Evolutionary conservation across 1,140 invertebrate species (phyloP).

Genomic region (Procambarus clarkii): DNA sequence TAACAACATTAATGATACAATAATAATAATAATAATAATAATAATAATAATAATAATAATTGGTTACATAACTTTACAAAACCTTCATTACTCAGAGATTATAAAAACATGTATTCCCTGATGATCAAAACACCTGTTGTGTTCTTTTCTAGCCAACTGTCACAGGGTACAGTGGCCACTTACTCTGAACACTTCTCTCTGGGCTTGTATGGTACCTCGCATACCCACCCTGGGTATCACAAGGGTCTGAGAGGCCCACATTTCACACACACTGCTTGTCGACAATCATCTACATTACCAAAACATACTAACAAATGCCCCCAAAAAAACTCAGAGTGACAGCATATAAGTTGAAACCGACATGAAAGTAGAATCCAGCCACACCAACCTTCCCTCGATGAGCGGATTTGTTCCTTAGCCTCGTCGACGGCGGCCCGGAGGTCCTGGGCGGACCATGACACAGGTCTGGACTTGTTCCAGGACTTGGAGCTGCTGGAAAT

Average conservation of each 20-base stretch:
- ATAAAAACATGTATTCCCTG: no score
- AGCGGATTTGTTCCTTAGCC: conserved; percentile 67
- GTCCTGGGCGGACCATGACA: conserved; percentile 72
- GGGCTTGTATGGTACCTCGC: background rate
- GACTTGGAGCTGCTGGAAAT: conserved; percentile 27
- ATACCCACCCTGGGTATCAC: background rate
- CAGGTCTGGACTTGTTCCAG: conserved; percentile 60
- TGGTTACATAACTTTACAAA: no score
- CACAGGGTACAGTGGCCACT: conserved; percentile 23
- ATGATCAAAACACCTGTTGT: background rate
- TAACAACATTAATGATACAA: no score
- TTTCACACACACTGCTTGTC: background rate
- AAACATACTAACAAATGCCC: no score
- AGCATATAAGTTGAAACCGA: no score
- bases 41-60: no score
- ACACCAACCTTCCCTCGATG: conserved; percentile 65
- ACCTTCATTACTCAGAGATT: no score
- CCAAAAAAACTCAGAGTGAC: no score
- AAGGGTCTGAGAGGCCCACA: background rate
- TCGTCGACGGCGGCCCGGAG: conserved; percentile 69
- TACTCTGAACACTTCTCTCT: conserved; percentile 27
- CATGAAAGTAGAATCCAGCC: no score
- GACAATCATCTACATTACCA: no score
- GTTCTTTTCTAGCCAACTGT: conserved; percentile 4
- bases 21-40: no score